A percentile compares a stretch with the other conserved stretches of the same genome.
These are phyloP conservation scores for Lutjanus campechanus DNA, from an alignment of 2,797 vertebrate genomes.

Conservation along the genomic window DNA sequence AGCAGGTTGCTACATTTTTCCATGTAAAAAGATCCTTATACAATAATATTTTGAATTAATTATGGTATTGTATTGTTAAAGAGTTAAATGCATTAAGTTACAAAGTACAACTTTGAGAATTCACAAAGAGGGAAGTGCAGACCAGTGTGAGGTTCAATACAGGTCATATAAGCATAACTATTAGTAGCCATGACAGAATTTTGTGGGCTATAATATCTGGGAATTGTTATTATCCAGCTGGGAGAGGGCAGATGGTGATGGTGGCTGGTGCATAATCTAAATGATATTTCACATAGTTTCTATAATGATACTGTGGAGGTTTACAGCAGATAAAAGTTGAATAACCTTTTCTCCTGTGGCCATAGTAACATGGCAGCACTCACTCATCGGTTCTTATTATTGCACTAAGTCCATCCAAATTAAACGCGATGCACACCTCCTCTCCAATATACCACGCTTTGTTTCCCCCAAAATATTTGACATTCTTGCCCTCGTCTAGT, in stretches of 20 bases:
- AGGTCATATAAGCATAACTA: not conserved
- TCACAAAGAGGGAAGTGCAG: not conserved
- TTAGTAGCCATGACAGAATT: not conserved
- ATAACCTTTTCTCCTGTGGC: not conserved
- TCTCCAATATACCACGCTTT: too few species aligned
- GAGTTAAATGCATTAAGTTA: not conserved
- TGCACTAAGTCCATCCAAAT: not conserved
- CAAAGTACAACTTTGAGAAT: not conserved
- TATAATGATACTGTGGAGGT: not conserved
- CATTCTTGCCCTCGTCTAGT: not conserved
- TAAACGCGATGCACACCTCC: not conserved
- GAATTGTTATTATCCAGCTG: conserved; percentile 11
- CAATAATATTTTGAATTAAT: too few species aligned
- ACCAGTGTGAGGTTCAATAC: not conserved
- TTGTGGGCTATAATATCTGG: not conserved
- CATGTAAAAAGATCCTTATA: too few species aligned
- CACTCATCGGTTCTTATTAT: not conserved
- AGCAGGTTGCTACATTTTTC: too few species aligned
- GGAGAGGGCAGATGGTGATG: conserved; percentile 1
- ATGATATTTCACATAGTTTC: not conserved
- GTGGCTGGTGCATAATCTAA: conserved; percentile 17
- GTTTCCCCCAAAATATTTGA: not conserved
- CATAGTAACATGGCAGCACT: not conserved
- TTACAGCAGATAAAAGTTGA: not conserved
- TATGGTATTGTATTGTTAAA: too few species aligned